These are phyloP conservation scores for Myotis vivesi DNA, from an alignment of 2,797 vertebrate genomes.

Conservation along the genomic window DNA sequence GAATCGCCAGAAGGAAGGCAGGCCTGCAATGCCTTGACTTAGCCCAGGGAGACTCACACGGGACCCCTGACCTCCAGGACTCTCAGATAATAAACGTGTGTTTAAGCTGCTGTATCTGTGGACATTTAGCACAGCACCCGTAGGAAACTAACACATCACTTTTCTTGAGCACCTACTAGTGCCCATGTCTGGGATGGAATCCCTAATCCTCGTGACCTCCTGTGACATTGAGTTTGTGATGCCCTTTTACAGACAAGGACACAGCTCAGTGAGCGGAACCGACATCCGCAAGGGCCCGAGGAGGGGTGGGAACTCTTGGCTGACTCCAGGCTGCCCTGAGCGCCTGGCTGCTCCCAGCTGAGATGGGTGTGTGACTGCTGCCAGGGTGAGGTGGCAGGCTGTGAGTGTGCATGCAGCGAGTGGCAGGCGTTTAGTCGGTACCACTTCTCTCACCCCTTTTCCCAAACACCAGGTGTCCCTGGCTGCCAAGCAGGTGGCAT, in stretches of 20 bases:
- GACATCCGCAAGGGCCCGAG: fast-evolving
- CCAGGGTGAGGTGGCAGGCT: fast-evolving
- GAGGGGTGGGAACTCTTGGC: fast-evolving
- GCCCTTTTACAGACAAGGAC: background rate
- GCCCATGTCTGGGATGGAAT: background rate
- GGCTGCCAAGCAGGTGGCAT: background rate
- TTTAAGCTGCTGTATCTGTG: background rate
- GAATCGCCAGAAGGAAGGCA: background rate
- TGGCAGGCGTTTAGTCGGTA: fast-evolving
- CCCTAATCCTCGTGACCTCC: background rate
- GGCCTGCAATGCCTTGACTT: background rate
- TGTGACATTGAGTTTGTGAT: background rate
- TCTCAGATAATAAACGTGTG: fast-evolving
- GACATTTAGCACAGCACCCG: background rate
- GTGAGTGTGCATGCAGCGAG: fast-evolving
- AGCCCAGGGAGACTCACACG: fast-evolving
- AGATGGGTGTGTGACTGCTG: fast-evolving
- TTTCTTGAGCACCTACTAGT: background rate
- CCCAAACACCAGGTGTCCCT: background rate
- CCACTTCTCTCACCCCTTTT: background rate
- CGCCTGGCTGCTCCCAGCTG: background rate
- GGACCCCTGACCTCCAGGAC: no score
- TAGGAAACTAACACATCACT: fast-evolving
- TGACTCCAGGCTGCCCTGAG: fast-evolving
- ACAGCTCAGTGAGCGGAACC: background rate